Conservation (phyloP, 2,888 invertebrate species). For the Schrankia costaestrigalis region DNA sequence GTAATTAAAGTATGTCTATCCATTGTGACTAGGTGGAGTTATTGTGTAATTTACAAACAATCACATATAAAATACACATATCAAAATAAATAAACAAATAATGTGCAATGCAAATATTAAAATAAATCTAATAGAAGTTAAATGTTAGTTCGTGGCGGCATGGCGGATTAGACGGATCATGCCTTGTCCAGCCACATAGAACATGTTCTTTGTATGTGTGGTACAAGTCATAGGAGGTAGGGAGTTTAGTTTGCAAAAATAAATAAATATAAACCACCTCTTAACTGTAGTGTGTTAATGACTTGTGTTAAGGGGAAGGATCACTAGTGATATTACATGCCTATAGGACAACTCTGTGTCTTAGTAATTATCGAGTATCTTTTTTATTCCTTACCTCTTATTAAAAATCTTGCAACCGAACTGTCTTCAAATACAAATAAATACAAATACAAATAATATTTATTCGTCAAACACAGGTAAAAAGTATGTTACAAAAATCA, state of each 20-base stretch:
- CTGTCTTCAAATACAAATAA: no score
- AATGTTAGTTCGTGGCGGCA: slow-evolving; percentile 41
- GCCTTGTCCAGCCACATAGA: slow-evolving; percentile 59
- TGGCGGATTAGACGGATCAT: slow-evolving; percentile 63
- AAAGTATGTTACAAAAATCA: no score
- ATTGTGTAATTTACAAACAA: no score
- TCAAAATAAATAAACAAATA: no score
- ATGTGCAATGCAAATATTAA: slow-evolving; percentile 19
- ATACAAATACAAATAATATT: no score
- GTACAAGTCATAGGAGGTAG: slow-evolving; percentile 26
- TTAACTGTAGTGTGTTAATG: neutral
- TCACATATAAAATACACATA: no score
- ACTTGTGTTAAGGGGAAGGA: neutral
- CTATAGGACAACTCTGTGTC: neutral
- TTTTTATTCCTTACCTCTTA: no score
- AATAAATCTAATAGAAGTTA: slow-evolving; percentile 26
- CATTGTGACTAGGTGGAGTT: no score
- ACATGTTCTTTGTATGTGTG: slow-evolving; percentile 38
- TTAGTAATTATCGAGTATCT: neutral
- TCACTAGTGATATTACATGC: no score
- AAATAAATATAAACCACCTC: neutral
- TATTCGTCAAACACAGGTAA: no score
- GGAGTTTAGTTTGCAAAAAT: slow-evolving; percentile 18
- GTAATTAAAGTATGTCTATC: no score
- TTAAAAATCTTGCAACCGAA: no score